Evolutionary conservation across 2,797 vertebrate species (phyloP).

Genomic region (Acomys russatus): DNA sequence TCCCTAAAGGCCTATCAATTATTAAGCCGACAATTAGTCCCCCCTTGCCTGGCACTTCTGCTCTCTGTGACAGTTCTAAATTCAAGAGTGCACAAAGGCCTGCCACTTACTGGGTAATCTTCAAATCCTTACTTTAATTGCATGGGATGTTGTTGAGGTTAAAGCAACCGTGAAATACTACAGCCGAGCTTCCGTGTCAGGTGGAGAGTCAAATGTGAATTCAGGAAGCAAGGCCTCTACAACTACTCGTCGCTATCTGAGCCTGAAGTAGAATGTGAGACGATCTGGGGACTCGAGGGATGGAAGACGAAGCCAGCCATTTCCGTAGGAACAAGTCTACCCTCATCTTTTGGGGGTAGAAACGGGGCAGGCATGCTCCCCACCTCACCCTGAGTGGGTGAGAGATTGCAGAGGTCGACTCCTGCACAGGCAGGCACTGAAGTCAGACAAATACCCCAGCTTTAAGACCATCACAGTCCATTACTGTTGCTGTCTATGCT

Average conservation of each 20-base stretch:
- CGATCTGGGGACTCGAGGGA: background rate
- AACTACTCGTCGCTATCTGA: background rate
- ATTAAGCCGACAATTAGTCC: background rate
- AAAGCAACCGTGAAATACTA: background rate
- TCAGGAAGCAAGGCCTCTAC: background rate
- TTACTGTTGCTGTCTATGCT: background rate
- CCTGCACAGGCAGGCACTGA: background rate
- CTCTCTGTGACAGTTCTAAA: background rate
- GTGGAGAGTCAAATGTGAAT: background rate
- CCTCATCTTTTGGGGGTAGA: background rate
- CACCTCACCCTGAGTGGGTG: background rate
- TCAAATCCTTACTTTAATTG: background rate
- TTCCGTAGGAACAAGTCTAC: background rate
- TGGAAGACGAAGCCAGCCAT: background rate
- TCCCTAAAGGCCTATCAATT: background rate
- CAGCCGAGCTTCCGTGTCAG: background rate
- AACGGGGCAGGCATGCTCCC: background rate
- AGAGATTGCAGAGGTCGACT: background rate
- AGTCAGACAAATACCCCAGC: background rate
- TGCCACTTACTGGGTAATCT: background rate
- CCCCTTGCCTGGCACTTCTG: background rate
- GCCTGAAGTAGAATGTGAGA: background rate
- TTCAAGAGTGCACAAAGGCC: background rate
- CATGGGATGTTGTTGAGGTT: background rate
- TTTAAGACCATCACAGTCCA: background rate